These are phyloP conservation scores for Gambusia holbrooki DNA, from an alignment of 2,113 vertebrate genomes.

Conservation along the genomic window DNA sequence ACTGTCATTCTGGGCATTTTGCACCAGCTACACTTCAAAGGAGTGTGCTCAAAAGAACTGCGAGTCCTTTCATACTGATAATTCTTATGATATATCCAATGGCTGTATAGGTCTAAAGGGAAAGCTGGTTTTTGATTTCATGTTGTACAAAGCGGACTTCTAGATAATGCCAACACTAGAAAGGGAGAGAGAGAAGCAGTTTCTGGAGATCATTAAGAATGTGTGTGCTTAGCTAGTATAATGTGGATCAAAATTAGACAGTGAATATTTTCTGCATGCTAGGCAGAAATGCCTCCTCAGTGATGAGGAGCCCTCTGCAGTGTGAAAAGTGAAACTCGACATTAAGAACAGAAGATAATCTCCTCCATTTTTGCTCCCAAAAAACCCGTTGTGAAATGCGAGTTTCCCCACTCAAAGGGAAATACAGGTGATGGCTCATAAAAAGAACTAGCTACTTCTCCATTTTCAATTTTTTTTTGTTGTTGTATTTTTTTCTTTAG, in stretches of 20 bases:
- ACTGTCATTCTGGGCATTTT: constrained; percentile 48
- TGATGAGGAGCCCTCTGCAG: constrained; percentile 23
- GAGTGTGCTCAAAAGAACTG: constrained; percentile 51
- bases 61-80: constrained; percentile 48
- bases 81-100: constrained; percentile 55
- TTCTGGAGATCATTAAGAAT: constrained; percentile 44
- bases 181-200: constrained; percentile 13
- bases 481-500: not conserved
- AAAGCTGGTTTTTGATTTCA: constrained; percentile 51
- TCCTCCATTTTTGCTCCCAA: constrained; percentile 40
- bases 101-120: constrained; percentile 42
- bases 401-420: constrained; percentile 6
- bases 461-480: constrained; percentile 4
- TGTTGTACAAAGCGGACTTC: constrained; percentile 38
- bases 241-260: constrained; percentile 30
- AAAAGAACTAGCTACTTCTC: constrained; percentile 19
- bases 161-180: constrained; percentile 13
- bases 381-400: constrained; percentile 24
- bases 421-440: constrained; percentile 53
- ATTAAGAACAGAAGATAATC: constrained; percentile 54
- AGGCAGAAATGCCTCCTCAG: constrained; percentile 12
- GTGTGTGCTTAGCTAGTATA: not conserved
- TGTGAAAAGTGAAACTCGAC: constrained; percentile 53
- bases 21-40: constrained; percentile 58
- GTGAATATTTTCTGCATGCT: constrained; percentile 18